Base-by-base conservation (phyloP, 2,797 vertebrate genomes). In the Poeciliopsis infans region DNA sequence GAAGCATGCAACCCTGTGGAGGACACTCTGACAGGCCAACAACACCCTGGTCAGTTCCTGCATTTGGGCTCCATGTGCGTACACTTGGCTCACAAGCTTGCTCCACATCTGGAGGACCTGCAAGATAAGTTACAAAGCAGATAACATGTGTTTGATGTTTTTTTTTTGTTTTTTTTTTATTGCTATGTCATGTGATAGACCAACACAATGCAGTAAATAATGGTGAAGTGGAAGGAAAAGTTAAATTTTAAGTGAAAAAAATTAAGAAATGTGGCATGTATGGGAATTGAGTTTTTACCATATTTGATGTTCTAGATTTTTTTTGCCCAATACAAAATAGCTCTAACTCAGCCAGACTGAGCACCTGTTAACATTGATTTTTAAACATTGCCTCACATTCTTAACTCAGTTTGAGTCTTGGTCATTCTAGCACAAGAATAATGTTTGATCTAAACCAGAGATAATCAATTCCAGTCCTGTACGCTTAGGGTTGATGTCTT, bases 71-170 rank as follows among this genome's bases (percentile, higher is more conserved):
- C 98, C 98, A 99, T 0, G 98, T 99, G 73, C 96, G 96, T 45
- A 99, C 98, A 1, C 97, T 99, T 88, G 98, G 96, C 89, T 99
- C 98, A 80, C 98, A 99, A 3, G 96, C 96, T 89, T 99, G 98
- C 88, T 99, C 98, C 66, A 99, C 98, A 3, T 99, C 98, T 76
- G 98, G 98, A 76, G 97, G 98, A 39, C 98, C 98, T 96, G 76
- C 61, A 77, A 77, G 57, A 76, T 12, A 23, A 74, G 57, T 85
- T 45, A 64, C 25, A 79, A 69, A 85, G 49, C 61, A 81, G 18
- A 78, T 68, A 85, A n/a, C 49, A 71, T 39, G 20, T 75, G n/a
- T 53, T 53, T 53, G 25, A 25, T 53, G 55, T 13, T 12, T 31
- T 3, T 5, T 68, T 25, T 28, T n/a, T n/a, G n/a, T n/a, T 2